phyloP scores from a whole-genome alignment of 2,113 vertebrate genomes.

The Solenodon paradoxus region DNA sequence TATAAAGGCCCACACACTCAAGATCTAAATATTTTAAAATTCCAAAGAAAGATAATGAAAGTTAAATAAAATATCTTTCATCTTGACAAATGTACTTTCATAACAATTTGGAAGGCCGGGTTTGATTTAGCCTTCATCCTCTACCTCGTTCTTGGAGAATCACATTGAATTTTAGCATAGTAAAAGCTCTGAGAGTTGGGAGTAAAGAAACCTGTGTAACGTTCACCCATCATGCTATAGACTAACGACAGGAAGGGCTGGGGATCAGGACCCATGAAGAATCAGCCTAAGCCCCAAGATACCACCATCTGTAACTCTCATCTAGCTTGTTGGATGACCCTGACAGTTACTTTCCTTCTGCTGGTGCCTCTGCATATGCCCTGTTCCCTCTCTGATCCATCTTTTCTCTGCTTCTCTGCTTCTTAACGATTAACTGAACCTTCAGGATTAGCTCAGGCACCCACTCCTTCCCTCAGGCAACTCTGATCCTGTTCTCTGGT shows the following conservation, averaged over 20 bases:
- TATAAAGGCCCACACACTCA: not conserved
- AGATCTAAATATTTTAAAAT: constrained; percentile 12
- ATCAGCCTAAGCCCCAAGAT: not conserved
- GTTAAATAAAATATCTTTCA: not conserved
- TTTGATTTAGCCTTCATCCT: not conserved
- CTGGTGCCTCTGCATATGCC: not conserved
- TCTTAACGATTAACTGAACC: not conserved
- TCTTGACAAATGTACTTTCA: not conserved
- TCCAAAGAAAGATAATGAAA: not conserved
- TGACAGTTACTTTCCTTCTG: not conserved
- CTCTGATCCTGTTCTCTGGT: not conserved
- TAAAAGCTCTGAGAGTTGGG: not conserved
- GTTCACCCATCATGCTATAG: not conserved
- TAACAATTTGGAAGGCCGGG: not conserved
- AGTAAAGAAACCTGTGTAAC: not conserved
- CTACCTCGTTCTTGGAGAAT: not conserved
- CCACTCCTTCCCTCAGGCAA: not conserved
- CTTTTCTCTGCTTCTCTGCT: not conserved
- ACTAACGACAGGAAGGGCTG: not conserved
- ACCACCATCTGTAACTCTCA: not conserved
- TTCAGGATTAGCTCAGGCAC: not conserved
- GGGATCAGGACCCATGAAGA: not conserved
- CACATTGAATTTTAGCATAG: not conserved
- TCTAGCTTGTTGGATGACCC: too few relatives aligned
- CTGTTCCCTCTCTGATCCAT: not conserved